These are phyloP conservation scores for Euplexia lucipara DNA, from an alignment of 2,888 invertebrate species.

Conservation along the genomic window DNA sequence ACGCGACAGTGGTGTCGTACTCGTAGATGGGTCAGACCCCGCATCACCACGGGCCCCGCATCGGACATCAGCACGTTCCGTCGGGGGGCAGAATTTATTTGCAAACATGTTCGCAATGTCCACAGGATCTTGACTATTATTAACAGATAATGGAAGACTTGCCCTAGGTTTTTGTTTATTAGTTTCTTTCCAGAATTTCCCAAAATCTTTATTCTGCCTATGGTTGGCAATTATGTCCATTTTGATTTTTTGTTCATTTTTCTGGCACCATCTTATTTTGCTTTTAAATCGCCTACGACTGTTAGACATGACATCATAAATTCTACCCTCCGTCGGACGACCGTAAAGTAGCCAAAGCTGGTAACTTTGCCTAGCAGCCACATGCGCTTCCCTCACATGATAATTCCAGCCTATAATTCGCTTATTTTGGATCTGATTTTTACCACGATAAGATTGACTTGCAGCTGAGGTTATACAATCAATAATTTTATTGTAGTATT, in stretches of 20 bases:
- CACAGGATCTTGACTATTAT: too few relatives aligned
- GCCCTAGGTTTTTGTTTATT: slow-evolving; percentile 16
- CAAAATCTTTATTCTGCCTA: slow-evolving; percentile 18
- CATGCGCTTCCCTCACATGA: slow-evolving; percentile 10
- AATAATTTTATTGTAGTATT: slow-evolving; percentile 9
- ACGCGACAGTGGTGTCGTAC: too few relatives aligned
- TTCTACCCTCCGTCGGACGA: too few relatives aligned
- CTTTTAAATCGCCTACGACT: slow-evolving; percentile 8
- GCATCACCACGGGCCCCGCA: neutral
- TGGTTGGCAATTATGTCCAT: slow-evolving; percentile 7
- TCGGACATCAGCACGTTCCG: neutral
- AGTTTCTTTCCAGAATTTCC: slow-evolving; percentile 22
- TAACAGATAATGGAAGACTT: neutral
- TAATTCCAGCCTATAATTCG: slow-evolving; percentile 25
- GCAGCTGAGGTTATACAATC: slow-evolving; percentile 14
- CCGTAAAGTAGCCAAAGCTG: too few relatives aligned
- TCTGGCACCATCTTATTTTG: slow-evolving; percentile 21
- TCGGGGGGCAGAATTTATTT: neutral
- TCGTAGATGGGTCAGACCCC: neutral
- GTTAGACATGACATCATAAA: slow-evolving; percentile 12
- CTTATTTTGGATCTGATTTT: slow-evolving; percentile 1
- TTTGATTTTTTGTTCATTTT: slow-evolving; percentile 18
- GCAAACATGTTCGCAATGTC: slow-evolving; percentile 17
- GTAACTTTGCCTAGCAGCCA: slow-evolving; percentile 1
- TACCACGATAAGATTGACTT: slow-evolving; percentile 12